A percentile compares a stretch with the other conserved stretches of the same genome.
phyloP scores from a whole-genome alignment of 2,797 vertebrate species.

The Trematomus bernacchii region DNA sequence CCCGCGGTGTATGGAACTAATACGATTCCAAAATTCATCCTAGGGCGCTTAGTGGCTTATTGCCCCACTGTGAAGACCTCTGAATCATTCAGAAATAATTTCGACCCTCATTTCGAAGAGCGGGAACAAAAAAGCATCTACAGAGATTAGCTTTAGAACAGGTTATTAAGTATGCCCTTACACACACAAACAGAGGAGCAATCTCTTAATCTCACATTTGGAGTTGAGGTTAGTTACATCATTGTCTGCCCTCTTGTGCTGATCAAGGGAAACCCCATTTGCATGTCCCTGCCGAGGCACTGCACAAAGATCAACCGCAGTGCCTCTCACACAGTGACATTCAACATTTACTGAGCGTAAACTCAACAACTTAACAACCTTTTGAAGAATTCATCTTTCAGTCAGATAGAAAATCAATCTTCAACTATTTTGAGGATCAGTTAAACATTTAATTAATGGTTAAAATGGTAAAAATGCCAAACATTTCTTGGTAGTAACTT shows the following conservation, averaged over 20 bases:
- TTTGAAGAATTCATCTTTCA: too few species aligned
- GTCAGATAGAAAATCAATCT: not conserved
- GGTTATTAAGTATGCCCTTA: slow-evolving; percentile 53
- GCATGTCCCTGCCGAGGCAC: slow-evolving; percentile 4
- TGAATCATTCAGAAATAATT: slow-evolving; percentile 71
- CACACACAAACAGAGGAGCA: slow-evolving; percentile 23
- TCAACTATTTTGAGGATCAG: not conserved
- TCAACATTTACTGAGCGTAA: slow-evolving; percentile 2
- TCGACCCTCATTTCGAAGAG: slow-evolving; percentile 59
- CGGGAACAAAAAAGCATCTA: slow-evolving; percentile 47
- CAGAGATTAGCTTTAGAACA: slow-evolving; percentile 53
- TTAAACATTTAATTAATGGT: not conserved
- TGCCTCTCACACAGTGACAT: slow-evolving; percentile 6
- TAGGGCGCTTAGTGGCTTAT: slow-evolving; percentile 75
- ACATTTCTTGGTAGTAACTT: not conserved
- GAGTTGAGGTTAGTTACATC: slow-evolving; percentile 36
- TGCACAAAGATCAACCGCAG: slow-evolving; percentile 1
- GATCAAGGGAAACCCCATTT: slow-evolving; percentile 9
- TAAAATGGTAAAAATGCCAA: not conserved
- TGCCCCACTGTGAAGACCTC: slow-evolving; percentile 68
- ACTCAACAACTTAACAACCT: not conserved
- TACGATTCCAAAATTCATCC: slow-evolving; percentile 76
- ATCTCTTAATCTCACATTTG: slow-evolving; percentile 44
- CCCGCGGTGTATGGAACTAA: slow-evolving; percentile 79
- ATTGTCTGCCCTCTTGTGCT: slow-evolving; percentile 36